Base-by-base conservation (phyloP, 35 echinoderm and acorn worm genomes). In the Lytechinus pictus region DNA sequence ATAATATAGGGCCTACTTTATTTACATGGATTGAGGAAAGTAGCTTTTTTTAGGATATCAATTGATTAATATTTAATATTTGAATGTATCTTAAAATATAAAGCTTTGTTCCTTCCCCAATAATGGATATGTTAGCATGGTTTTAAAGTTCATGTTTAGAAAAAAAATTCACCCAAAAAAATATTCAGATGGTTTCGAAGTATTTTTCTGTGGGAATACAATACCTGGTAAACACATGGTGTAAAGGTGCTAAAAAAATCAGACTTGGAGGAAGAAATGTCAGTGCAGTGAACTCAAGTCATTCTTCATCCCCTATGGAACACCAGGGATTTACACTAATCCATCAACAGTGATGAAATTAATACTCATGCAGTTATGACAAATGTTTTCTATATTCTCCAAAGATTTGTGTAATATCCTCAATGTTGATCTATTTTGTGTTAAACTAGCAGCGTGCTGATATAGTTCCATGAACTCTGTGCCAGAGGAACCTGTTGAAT, bases 281-380 rank as follows among this genome's bases (percentile, higher is more conserved):
- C 66, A 79, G 66, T 79, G 66, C 66, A 79, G 66, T n/a, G 66
- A 79, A 79, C 66, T 79, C 66, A n/a, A 79, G 66, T 79, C 21
- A 24, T 79, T 79, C 66, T 79, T 79, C 66, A 79, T 79, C 66
- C 19, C 19, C 19, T 79, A 5, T 27, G 21, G 12, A 79, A 16
- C 66, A 27, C 66, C 66, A 79, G 66, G 66, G 66, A 79, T 24
- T 79, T n/a, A 79, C 6, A 6, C 66, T 79, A 79, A 79, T 79
- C 66, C 66, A 79, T 79, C 66, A 90, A 54, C 88, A 90, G 52
- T 29, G 28, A 44, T 90, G 88, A 90, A 14, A 90, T 54, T 54
- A 90, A 90, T 90, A 90, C 28, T 90, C 10, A 52, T 90, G 88
- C 88, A 90, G 28, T 90, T 90, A 54, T 79, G 66, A 79, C 66